Base-by-base conservation (phyloP, 2,113 vertebrate species). In the Eurystomus gularis region DNA sequence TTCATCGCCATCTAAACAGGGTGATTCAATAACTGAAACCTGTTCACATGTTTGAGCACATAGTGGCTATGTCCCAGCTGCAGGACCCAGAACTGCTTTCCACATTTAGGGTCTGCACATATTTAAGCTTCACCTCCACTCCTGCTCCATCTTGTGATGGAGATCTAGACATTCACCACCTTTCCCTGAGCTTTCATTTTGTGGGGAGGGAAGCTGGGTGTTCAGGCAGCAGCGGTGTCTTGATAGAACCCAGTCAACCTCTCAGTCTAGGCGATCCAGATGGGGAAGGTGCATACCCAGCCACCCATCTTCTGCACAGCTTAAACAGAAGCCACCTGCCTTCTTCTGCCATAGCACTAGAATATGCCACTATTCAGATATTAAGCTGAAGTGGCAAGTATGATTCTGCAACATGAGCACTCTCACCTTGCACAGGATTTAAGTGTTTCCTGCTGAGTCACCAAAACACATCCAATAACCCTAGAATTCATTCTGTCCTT, bases 101-200 rank as follows among this genome's bases (percentile, higher is more conserved):
- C 1, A 2, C 31, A 21, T 51, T 93, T 83, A 62, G 16, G 4
- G 6, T 55, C 13, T 46, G 13, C 3, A 3, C 3, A 0, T 49
- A n/a, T 16, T 25, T 11, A 40, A 94, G 40, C 48, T 75, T 57
- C 60, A 66, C 7, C 20, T 90, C n/a, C 14, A 39, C 9, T 75
- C 21, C 37, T 42, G 26, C 26, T 82, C 29, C 51, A 33, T 48
- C 78, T 37, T 88, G 13, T 49, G 35, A 25, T 23, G 23, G 17
- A 44, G 37, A 68, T 9, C 16, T 33, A 55, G 17, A 25, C 5
- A 44, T 51, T 71, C 26, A 70, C 25, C 10, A 77, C 3, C 26
- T 66, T 65, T 52, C 31, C 31, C 26, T 29, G n/a, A 60, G 3
- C 49, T 80, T 60, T 89, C 25, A 17, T 69, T 51, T 23, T 60